These are phyloP conservation scores for Lissocephala sabroskyi DNA, from an alignment of 2,888 invertebrate genomes.

Conservation along the genomic window DNA sequence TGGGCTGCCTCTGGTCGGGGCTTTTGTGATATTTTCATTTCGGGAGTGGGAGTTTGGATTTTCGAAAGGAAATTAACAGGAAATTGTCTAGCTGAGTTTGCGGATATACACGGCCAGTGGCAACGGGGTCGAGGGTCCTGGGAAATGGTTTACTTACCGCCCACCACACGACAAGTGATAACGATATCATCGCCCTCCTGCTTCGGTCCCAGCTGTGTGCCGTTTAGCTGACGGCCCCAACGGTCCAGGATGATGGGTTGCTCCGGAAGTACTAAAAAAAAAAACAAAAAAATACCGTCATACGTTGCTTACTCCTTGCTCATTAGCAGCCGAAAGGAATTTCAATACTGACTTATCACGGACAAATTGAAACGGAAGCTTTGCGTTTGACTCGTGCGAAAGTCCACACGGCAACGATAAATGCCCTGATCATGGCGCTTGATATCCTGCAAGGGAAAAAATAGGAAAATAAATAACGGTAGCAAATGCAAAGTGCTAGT, in stretches of 20 bases:
- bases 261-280: constrained; percentile 85
- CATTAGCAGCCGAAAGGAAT: too few species aligned
- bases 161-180: constrained; percentile 88
- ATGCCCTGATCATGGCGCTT: constrained; percentile 90
- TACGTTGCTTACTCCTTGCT: too few species aligned
- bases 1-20: constrained; percentile 2
- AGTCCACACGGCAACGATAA: constrained; percentile 92
- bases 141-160: constrained; percentile 77
- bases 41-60: too few species aligned
- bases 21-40: constrained; percentile 63
- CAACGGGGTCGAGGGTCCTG: neutral
- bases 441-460: constrained; percentile 83
- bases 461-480: too few species aligned
- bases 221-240: constrained; percentile 87
- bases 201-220: constrained; percentile 85
- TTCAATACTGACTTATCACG: constrained; percentile 84
- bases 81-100: constrained; percentile 56
- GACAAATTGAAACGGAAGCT: constrained; percentile 92
- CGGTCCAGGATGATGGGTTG: constrained; percentile 88
- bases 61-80: constrained; percentile 66
- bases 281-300: constrained; percentile 3
- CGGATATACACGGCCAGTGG: constrained; percentile 36
- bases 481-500: constrained; percentile 35
- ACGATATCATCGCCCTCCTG: constrained; percentile 89
- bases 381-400: constrained; percentile 90